Evolutionary conservation across 2,113 vertebrate species (phyloP).

Genomic region (Vidua chalybeata): DNA sequence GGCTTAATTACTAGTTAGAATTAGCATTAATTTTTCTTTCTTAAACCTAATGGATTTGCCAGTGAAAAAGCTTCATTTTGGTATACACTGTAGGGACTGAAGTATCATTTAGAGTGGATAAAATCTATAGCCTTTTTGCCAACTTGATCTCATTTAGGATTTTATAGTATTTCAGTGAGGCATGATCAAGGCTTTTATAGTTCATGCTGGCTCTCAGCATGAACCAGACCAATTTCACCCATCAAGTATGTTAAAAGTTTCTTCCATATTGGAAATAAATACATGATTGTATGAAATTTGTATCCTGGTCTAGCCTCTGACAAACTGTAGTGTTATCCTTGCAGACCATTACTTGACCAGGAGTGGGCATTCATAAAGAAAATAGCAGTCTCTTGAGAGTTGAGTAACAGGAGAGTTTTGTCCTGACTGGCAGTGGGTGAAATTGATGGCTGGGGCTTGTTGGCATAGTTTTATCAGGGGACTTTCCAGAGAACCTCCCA

Average conservation of each 20-base stretch:
- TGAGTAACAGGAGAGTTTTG: not conserved
- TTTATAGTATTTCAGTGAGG: not conserved
- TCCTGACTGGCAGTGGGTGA: not conserved
- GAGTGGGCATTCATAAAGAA: not conserved
- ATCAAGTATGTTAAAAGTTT: not conserved
- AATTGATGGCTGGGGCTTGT: not conserved
- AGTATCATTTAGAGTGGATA: not conserved
- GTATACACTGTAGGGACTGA: not conserved
- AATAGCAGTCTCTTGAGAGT: not conserved
- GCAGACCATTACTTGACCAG: not conserved
- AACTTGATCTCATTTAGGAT: not conserved
- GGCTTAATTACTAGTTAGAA: not conserved
- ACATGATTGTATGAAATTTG: not conserved
- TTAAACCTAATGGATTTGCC: not conserved
- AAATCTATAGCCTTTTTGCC: not conserved
- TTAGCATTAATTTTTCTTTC: not conserved
- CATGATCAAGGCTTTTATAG: not conserved
- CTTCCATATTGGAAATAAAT: not conserved
- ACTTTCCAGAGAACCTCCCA: not conserved
- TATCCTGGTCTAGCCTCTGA: not conserved
- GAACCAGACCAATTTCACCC: not conserved
- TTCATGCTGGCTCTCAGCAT: not conserved
- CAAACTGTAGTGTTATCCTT: not conserved
- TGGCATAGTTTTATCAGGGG: not conserved
- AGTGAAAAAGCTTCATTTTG: not conserved